Evolutionary conservation across 1,140 invertebrate genomes (phyloP).

Genomic region (Trissolcus basalis): DNA sequence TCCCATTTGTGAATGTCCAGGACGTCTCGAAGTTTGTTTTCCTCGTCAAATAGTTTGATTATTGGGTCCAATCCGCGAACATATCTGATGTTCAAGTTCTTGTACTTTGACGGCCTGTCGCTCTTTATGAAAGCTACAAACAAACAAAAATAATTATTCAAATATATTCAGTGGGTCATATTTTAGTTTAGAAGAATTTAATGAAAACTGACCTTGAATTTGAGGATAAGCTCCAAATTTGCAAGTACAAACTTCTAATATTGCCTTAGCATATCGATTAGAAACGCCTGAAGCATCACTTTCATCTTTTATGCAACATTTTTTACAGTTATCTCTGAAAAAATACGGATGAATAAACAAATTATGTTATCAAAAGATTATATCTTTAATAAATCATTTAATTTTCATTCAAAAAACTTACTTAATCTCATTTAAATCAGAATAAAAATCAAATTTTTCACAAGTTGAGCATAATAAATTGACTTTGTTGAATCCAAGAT

Average conservation of each 20-base stretch:
- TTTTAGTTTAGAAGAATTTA: too few species aligned
- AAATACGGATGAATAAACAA: not conserved
- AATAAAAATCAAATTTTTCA: slow-evolving; percentile 89
- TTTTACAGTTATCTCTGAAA: slow-evolving; percentile 83
- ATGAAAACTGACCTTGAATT: slow-evolving; percentile 91
- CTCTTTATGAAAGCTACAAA: slow-evolving; percentile 91
- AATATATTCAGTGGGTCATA: too few species aligned
- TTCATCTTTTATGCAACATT: slow-evolving; percentile 83
- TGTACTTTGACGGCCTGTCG: slow-evolving; percentile 88
- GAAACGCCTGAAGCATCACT: slow-evolving; percentile 80
- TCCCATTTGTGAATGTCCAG: slow-evolving; percentile 98
- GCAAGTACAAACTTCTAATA: slow-evolving; percentile 94
- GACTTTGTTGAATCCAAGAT: slow-evolving; percentile 90
- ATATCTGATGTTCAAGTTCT: slow-evolving; percentile 92
- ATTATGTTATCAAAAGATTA: too few species aligned
- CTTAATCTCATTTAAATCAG: slow-evolving; percentile 82
- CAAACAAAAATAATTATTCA: slow-evolving; percentile 22
- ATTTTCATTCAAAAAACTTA: too few species aligned
- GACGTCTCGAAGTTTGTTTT: slow-evolving; percentile 88
- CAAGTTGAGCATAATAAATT: slow-evolving; percentile 93
- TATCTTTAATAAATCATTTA: too few species aligned
- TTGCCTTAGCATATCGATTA: slow-evolving; percentile 88
- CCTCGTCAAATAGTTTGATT: slow-evolving; percentile 91
- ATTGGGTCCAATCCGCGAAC: slow-evolving; percentile 93
- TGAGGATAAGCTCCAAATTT: slow-evolving; percentile 97